These are phyloP conservation scores for Sycophila texana DNA, from an alignment of 2,888 invertebrate genomes.

Conservation along the genomic window DNA sequence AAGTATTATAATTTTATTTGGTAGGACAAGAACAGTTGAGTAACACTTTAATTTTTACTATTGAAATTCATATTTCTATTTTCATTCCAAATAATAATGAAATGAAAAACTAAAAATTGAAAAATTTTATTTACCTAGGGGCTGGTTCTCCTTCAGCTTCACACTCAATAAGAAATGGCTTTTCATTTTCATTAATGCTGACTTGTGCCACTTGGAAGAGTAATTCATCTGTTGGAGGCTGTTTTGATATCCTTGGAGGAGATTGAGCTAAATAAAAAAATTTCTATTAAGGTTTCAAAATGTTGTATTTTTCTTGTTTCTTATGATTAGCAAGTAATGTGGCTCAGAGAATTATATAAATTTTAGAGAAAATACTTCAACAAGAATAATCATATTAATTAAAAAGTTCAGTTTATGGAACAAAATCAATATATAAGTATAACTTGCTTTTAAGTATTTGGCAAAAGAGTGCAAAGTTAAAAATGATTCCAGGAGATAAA, in stretches of 20 bases:
- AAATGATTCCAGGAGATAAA: no score
- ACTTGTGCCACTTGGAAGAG: constrained; percentile 91
- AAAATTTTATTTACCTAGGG: constrained; percentile 84
- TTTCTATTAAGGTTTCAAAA: no score
- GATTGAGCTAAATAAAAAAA: constrained; percentile 84
- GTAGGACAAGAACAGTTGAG: not conserved
- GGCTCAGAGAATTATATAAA: no score
- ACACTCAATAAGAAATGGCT: constrained; percentile 96
- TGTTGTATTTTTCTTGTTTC: no score
- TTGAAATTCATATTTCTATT: not conserved
- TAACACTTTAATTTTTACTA: not conserved
- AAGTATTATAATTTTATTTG: constrained; percentile 1
- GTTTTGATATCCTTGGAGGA: constrained; percentile 93
- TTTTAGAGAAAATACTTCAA: no score
- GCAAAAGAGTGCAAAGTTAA: no score
- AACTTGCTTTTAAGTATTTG: no score
- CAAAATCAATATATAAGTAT: no score
- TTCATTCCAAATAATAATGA: not conserved
- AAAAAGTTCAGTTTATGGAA: no score
- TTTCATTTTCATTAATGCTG: constrained; percentile 90
- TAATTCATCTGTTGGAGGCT: constrained; percentile 93
- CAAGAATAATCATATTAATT: no score
- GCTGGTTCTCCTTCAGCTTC: constrained; percentile 97
- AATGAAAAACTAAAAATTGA: no score
- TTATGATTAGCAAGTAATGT: no score